Evolutionary conservation across 2,888 invertebrate genomes (phyloP).

Genomic region (Pammene fasciana): DNA sequence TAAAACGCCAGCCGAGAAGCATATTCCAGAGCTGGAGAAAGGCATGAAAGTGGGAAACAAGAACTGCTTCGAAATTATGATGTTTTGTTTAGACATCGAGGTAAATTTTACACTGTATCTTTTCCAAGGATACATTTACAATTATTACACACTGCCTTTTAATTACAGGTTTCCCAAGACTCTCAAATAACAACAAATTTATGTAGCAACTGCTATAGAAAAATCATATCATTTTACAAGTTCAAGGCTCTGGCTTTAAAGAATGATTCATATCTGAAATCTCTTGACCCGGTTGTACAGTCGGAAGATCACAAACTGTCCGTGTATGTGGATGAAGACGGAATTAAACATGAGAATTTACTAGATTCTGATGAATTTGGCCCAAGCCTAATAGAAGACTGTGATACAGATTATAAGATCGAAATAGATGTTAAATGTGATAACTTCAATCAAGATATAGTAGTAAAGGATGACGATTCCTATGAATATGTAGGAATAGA

Average conservation of each 20-base stretch:
- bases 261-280: slow-evolving; percentile 60
- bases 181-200: slow-evolving; percentile 60
- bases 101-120: slow-evolving; percentile 50
- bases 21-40: slow-evolving; percentile 54
- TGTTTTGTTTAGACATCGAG: slow-evolving; percentile 67
- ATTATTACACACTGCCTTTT: neutral
- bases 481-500: too few relatives aligned
- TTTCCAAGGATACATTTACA: neutral
- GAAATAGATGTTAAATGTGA: slow-evolving; percentile 27
- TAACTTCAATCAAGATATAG: neutral
- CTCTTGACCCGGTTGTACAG: slow-evolving; percentile 41
- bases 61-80: slow-evolving; percentile 56
- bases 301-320: slow-evolving; percentile 49
- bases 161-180: slow-evolving; percentile 56
- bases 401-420: slow-evolving; percentile 44
- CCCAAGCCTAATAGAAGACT: slow-evolving; percentile 33
- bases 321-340: slow-evolving; percentile 37
- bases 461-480: neutral
- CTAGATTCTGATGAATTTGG: slow-evolving; percentile 35
- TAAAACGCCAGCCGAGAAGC: slow-evolving; percentile 50
- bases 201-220: slow-evolving; percentile 66
- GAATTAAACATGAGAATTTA: slow-evolving; percentile 43
- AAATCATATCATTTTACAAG: slow-evolving; percentile 61
- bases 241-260: slow-evolving; percentile 66
- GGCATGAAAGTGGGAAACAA: slow-evolving; percentile 47